phyloP scores from a whole-genome alignment of 1,140 invertebrate species.

The Olivierus martensii region DNA sequence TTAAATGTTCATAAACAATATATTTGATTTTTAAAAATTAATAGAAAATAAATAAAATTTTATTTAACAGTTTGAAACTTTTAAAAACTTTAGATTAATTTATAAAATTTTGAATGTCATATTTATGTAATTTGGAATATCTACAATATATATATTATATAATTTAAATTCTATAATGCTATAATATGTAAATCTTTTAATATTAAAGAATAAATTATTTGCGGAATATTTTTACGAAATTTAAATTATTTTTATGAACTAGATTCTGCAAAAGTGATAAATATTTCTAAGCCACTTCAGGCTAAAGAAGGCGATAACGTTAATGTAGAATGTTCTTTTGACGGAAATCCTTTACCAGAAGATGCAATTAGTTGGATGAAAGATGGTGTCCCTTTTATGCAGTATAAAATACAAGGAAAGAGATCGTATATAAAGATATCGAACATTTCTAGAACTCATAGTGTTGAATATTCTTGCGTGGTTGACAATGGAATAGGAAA shows the following conservation, averaged over 20 bases:
- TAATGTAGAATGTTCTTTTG: conserved; percentile 10
- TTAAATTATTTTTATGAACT: conserved; percentile 6
- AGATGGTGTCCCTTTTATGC: conserved; percentile 40
- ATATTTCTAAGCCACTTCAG: conserved; percentile 55
- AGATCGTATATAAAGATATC: conserved; percentile 65
- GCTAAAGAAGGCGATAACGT: conserved; percentile 39
- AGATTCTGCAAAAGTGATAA: conserved; percentile 19
- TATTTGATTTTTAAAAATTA: too few relatives aligned
- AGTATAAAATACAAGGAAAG: conserved; percentile 50
- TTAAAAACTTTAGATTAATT: too few relatives aligned
- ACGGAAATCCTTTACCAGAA: conserved; percentile 12
- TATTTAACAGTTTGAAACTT: too few relatives aligned
- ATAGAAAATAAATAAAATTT: too few relatives aligned
- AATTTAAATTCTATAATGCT: too few relatives aligned
- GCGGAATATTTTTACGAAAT: too few relatives aligned
- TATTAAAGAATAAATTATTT: too few relatives aligned
- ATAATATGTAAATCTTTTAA: too few relatives aligned
- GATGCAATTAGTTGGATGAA: conserved; percentile 77
- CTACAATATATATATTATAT: too few relatives aligned
- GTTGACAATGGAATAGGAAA: conserved; percentile 55
- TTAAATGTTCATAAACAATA: too few relatives aligned
- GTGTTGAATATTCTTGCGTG: conserved; percentile 85
- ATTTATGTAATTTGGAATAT: too few relatives aligned
- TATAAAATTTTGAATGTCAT: too few relatives aligned
- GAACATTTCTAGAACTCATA: conserved; percentile 60